phyloP scores from a whole-genome alignment of 2,888 invertebrate genomes.

The Ornithoptera alexandrae region DNA sequence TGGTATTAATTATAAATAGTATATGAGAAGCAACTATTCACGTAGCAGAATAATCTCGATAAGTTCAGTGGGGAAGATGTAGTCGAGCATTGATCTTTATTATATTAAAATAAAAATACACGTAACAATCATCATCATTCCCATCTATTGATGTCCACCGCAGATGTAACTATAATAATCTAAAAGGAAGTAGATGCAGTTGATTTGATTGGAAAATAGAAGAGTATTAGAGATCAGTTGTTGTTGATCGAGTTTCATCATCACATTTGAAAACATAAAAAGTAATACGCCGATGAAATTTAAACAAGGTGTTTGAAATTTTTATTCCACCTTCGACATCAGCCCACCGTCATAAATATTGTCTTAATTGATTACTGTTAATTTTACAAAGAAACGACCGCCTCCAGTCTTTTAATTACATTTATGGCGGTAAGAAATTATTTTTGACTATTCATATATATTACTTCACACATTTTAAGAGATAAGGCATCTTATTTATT shows the following conservation, averaged over 20 bases:
- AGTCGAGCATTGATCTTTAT: no score
- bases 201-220: neutral
- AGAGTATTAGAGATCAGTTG: neutral
- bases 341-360: slow-evolving; percentile 55
- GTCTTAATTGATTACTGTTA: slow-evolving; percentile 69
- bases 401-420: slow-evolving; percentile 64
- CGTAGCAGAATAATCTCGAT: no score
- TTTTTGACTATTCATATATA: slow-evolving; percentile 37
- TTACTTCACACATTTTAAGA: slow-evolving; percentile 16
- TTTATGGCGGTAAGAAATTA: slow-evolving; percentile 60
- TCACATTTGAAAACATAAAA: slow-evolving; percentile 17
- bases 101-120: no score
- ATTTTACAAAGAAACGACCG: slow-evolving; percentile 59
- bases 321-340: slow-evolving; percentile 45
- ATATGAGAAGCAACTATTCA: no score
- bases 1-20: no score
- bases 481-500: slow-evolving; percentile 17
- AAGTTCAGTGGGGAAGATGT: no score
- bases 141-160: no score
- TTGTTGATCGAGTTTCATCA: neutral
- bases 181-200: neutral
- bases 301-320: slow-evolving; percentile 55
- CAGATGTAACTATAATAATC: neutral
- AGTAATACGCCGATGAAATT: slow-evolving; percentile 43
- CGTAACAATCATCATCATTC: no score